These are phyloP conservation scores for Lamellibrachia luymesi DNA, from an alignment of 1,140 invertebrate species.

Conservation along the genomic window DNA sequence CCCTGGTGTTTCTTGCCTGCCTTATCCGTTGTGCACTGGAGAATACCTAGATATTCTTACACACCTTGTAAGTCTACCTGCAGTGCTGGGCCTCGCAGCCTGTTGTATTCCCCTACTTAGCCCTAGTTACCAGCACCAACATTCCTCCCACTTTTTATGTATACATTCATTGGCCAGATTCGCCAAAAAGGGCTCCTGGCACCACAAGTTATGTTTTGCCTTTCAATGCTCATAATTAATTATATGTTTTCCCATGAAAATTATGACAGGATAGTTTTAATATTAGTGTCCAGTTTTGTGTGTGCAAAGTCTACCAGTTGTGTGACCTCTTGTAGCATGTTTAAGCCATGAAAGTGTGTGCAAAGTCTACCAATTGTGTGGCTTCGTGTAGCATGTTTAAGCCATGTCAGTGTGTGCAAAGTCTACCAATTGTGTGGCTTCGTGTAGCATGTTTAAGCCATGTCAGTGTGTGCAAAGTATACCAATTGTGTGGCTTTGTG, in stretches of 20 bases:
- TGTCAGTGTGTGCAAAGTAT: no score
- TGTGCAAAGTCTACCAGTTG: not conserved
- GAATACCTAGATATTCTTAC: not conserved
- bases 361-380: no score
- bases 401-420: no score
- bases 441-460: no score
- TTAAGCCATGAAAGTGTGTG: no score
- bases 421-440: no score
- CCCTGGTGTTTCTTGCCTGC: not conserved
- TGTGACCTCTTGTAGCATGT: not conserved
- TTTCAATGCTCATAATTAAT: not conserved
- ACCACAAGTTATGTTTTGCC: not conserved
- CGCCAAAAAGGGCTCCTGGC: not conserved
- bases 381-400: no score
- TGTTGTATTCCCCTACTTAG: not conserved
- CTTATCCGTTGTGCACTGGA: not conserved
- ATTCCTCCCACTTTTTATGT: not conserved
- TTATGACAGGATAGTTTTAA: not conserved
- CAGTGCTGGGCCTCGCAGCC: not conserved
- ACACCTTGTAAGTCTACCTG: conserved; percentile 4
- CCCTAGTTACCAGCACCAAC: not conserved
- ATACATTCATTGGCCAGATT: not conserved
- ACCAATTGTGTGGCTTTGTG: no score
- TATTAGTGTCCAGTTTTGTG: not conserved
- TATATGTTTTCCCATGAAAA: not conserved